phyloP scores from a whole-genome alignment of 2,888 invertebrate species.

The Schizotus pectinicornis region DNA sequence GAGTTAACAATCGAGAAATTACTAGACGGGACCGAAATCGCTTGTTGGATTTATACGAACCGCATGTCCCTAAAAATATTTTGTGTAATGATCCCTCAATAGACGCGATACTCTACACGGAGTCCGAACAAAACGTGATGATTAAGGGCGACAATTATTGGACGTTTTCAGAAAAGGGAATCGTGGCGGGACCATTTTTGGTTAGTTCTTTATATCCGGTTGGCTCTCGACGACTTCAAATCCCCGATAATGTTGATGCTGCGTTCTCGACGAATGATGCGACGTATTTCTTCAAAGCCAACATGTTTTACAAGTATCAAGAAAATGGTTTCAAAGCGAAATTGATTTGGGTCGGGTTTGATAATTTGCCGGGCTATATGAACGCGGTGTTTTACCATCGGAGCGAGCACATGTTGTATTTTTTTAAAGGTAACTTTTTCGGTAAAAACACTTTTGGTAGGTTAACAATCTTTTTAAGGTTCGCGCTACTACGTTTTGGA shows the following conservation, averaged over 20 bases:
- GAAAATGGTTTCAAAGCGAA: neutral
- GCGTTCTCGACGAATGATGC: neutral
- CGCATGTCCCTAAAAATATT: neutral
- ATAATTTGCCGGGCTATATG: neutral
- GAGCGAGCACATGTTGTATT: neutral
- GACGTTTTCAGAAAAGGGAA: neutral
- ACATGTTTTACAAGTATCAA: neutral
- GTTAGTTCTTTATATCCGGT: neutral
- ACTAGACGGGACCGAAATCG: neutral
- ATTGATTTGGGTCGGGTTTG: neutral
- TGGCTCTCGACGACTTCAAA: neutral
- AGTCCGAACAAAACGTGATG: neutral
- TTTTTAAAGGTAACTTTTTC: neutral
- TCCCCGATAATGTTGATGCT: neutral
- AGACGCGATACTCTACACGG: neutral
- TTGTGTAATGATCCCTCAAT: neutral
- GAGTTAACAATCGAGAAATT: neutral
- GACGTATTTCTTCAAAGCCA: conserved; percentile 1
- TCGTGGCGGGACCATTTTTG: neutral
- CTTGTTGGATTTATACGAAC: neutral
- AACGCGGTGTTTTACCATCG: neutral
- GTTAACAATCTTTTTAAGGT: neutral
- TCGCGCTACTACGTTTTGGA: neutral
- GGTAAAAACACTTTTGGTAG: neutral
- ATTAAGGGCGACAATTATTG: neutral